phyloP scores from a whole-genome alignment of 2,797 vertebrate species.

The Melanotaenia parkinsoni region DNA sequence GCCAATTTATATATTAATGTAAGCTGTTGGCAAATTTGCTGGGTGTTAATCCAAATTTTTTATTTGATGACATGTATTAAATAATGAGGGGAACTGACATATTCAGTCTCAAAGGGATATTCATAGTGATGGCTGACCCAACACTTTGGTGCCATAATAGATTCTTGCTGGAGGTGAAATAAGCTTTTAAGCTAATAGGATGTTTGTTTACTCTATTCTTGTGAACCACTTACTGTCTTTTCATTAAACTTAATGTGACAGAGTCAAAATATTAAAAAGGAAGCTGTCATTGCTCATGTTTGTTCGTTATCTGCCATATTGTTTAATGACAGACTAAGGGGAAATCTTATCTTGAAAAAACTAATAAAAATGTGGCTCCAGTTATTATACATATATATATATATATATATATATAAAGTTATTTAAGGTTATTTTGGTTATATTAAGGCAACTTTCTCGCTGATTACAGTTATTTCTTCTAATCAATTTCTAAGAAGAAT shows the following conservation, averaged over 20 bases:
- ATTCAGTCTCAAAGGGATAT: conserved; percentile 52
- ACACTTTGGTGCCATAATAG: conserved; percentile 42
- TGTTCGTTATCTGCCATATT: background rate
- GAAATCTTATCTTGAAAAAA: no score
- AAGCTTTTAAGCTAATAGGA: conserved; percentile 33
- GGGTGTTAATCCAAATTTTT: conserved; percentile 67
- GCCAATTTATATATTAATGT: conserved; percentile 58
- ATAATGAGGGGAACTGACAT: conserved; percentile 60
- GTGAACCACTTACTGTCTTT: conserved; percentile 7
- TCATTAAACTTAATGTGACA: conserved; percentile 5
- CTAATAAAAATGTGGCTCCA: no score
- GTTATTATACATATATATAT: no score
- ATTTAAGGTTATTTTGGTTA: no score
- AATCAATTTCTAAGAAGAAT: no score
- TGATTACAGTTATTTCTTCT: no score
- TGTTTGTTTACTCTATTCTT: conserved; percentile 32
- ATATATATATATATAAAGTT: no score
- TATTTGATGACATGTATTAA: conserved; percentile 62
- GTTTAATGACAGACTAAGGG: background rate
- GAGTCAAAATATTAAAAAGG: background rate
- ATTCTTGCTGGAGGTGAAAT: conserved; percentile 49
- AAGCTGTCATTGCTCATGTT: background rate
- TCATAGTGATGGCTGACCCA: conserved; percentile 26
- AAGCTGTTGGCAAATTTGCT: conserved; percentile 58
- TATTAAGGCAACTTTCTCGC: no score